Evolutionary conservation across 2,888 invertebrate species (phyloP).

Genomic region (Torymus tubicola): DNA sequence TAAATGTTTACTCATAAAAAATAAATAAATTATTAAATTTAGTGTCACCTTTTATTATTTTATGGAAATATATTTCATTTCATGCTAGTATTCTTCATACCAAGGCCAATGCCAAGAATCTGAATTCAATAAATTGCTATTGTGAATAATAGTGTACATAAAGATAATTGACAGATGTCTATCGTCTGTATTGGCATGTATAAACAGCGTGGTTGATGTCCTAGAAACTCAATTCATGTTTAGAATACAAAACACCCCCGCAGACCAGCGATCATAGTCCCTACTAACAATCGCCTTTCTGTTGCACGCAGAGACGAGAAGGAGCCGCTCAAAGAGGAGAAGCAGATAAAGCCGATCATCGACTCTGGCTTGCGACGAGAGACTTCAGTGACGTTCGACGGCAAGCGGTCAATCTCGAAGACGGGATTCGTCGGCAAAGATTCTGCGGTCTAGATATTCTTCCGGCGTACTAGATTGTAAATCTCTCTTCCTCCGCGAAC

Average conservation of each 20-base stretch:
- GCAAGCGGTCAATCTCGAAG: constrained; percentile 88
- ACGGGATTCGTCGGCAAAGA: constrained; percentile 93
- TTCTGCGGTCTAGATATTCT: constrained; percentile 86
- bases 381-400: constrained; percentile 89
- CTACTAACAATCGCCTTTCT: constrained; percentile 3
- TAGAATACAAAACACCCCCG: too few relatives aligned
- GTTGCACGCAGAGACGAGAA: constrained; percentile 84
- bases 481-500: constrained; percentile 64
- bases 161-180: neutral
- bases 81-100: too few relatives aligned
- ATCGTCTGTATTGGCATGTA: constrained; percentile 10
- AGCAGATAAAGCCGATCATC: constrained; percentile 77
- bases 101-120: too few relatives aligned
- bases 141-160: constrained; percentile 4
- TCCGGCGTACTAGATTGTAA: constrained; percentile 77
- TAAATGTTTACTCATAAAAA: too few relatives aligned
- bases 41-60: too few relatives aligned
- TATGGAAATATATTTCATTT: too few relatives aligned
- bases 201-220: constrained; percentile 14
- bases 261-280: too few relatives aligned
- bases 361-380: constrained; percentile 81
- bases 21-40: too few relatives aligned
- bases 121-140: too few relatives aligned
- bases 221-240: constrained; percentile 1
- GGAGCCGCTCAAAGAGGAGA: constrained; percentile 86